A percentile compares a stretch with the other conserved stretches of the same genome.
Evolutionary conservation across 2,113 vertebrate species (phyloP).

Genomic region (Microcebus ravelobensis): DNA sequence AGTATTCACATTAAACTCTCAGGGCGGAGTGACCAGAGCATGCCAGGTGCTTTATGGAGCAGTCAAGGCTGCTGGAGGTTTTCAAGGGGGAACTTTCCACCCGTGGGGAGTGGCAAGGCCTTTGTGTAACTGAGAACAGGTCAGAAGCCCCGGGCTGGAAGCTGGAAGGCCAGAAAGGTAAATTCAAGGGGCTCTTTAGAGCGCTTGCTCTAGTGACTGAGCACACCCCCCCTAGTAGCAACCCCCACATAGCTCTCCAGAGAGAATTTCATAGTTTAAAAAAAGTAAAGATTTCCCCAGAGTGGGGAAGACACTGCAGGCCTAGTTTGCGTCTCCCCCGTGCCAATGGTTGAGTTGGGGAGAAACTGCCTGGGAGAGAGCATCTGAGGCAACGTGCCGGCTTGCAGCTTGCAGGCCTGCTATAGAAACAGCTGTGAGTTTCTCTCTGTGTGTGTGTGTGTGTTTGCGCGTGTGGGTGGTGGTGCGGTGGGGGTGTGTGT

Average conservation of each 20-base stretch:
- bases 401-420: background rate
- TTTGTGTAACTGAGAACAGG: background rate
- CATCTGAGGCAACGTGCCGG: background rate
- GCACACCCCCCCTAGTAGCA: background rate
- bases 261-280: background rate
- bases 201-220: background rate
- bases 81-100: constrained; percentile 51
- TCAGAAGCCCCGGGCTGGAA: background rate
- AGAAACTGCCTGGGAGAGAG: background rate
- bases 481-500: background rate
- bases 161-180: constrained; percentile 55
- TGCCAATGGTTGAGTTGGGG: background rate
- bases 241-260: background rate
- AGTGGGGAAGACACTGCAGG: background rate
- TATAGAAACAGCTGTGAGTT: background rate
- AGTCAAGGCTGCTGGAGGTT: background rate
- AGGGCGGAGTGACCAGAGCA: background rate
- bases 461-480: background rate
- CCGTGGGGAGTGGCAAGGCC: background rate
- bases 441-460: too few species aligned
- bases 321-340: background rate
- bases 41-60: background rate
- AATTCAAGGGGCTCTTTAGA: constrained; percentile 49
- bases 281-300: background rate
- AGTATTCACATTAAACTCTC: constrained; percentile 74